Conservation (phyloP, 2,888 invertebrate species). For the Linyphia triangularis region DNA sequence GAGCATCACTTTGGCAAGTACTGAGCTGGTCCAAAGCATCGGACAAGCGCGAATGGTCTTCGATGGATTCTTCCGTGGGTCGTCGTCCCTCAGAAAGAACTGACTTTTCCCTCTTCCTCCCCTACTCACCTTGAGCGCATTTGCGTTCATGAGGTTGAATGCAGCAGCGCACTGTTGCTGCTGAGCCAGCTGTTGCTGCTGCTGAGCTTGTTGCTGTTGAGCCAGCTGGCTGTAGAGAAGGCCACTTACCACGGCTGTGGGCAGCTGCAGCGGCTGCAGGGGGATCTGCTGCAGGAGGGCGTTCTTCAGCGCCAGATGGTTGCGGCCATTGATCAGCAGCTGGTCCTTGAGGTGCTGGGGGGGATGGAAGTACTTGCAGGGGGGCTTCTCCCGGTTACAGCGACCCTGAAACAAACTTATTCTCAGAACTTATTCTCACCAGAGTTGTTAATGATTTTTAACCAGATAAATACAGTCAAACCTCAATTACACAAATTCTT, state of each 20-base stretch:
- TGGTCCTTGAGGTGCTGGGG: conserved; percentile 99
- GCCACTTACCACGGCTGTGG: conserved; percentile 86
- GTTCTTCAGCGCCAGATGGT: conserved; percentile 99
- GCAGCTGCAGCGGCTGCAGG: conserved; percentile 93
- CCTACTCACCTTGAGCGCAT: conserved; percentile 65
- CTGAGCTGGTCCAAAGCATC: too few relatives aligned
- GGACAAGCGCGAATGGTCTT: too few relatives aligned
- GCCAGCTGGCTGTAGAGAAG: conserved; percentile 92
- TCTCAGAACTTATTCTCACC: too few relatives aligned
- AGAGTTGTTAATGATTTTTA: too few relatives aligned
- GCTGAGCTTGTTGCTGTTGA: conserved; percentile 85
- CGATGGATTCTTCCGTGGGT: too few relatives aligned
- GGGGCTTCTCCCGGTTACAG: conserved; percentile 99
- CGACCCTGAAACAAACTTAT: conserved; percentile 90
- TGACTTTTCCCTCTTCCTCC: conserved; percentile 52
- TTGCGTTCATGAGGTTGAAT: conserved; percentile 63
- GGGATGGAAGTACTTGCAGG: conserved; percentile 99
- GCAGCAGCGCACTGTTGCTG: conserved; percentile 64
- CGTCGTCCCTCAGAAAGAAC: conserved; percentile 50
- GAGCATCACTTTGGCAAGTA: too few relatives aligned
- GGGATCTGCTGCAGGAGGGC: conserved; percentile 98
- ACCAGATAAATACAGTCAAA: too few relatives aligned
- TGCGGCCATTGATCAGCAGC: conserved; percentile 99
- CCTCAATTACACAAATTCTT: too few relatives aligned
- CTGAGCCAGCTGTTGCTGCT: conserved; percentile 59